These are phyloP conservation scores for Bicyclus anynana DNA, from an alignment of 1,140 invertebrate genomes.

Conservation along the genomic window DNA sequence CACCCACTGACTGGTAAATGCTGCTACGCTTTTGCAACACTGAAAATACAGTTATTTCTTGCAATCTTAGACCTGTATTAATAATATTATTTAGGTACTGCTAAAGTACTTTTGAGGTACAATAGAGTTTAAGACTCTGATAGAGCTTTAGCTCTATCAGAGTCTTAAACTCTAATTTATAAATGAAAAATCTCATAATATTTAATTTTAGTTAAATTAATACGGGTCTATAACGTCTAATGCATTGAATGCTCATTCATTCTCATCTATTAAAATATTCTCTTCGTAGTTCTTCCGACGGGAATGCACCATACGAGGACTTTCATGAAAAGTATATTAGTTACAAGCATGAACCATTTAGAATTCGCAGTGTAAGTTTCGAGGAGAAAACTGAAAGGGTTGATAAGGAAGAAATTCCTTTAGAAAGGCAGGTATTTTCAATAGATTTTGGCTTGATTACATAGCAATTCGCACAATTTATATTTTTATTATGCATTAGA, in stretches of 20 bases:
- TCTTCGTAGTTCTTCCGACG: slow-evolving; percentile 76
- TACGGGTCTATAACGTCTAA: slow-evolving; percentile 12
- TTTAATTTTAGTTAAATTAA: background rate
- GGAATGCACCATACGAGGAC: slow-evolving; percentile 80
- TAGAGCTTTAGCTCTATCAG: no score
- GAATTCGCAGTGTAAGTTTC: slow-evolving; percentile 84
- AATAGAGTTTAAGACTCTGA: no score
- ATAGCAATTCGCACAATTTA: background rate
- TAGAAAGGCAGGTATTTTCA: slow-evolving; percentile 49
- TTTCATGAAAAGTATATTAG: slow-evolving; percentile 89
- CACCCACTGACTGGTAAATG: slow-evolving; percentile 14
- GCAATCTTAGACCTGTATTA: background rate
- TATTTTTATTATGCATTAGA: background rate
- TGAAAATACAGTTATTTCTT: background rate
- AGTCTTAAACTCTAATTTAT: no score
- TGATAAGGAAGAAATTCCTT: slow-evolving; percentile 48
- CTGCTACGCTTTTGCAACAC: slow-evolving; percentile 14
- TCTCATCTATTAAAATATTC: slow-evolving; percentile 54
- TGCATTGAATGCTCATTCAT: slow-evolving; percentile 47
- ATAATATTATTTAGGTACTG: background rate
- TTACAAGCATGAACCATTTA: slow-evolving; percentile 81
- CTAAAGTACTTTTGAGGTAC: no score
- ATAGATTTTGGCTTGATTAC: background rate
- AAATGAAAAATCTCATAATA: no score
- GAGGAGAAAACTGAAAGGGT: slow-evolving; percentile 76